Base-by-base conservation (phyloP, 2,797 vertebrate genomes). In the Pagetopsis macropterus region DNA sequence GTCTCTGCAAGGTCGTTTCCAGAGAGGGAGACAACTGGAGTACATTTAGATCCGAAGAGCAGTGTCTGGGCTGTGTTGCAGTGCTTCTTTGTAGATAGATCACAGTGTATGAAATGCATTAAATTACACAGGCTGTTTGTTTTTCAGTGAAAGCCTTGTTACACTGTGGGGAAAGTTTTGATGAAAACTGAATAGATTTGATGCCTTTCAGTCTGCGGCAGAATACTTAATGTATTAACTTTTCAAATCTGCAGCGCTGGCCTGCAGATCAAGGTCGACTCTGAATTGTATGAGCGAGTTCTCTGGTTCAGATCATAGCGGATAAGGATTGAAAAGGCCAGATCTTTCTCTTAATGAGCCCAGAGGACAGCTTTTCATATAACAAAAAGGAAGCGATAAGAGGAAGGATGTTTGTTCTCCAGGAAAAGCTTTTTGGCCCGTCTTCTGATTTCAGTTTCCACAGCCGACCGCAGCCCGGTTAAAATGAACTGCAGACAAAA, bases 401-500 rank as follows among this genome's bases (percentile, higher is more conserved):
- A 77, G 66, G 44, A 27, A 46, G 55, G 59, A 63, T 70, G 65
- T 73, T 63, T 84, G 70, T 77, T 84, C 66, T 78, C 33, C 15
- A 50, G 60, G 62, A 77, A 75, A 75, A 66, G 72, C 54, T 70
- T 78, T 37, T 65, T 77, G 67, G 67, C 71, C 52, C 7, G 10
- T 61, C 61, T 52, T 76, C 70, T 78, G 64, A 82, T 73, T 73
- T 76, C 44, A 11, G 51, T 49, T 78, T 81, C 76, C 70, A 75
- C 62, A 68, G 76, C 40, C 43, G 5, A 64, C 62, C 2, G 9
- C 68, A 57, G 50, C 51, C 56, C 59, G 63, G 66, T 74, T 79
- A 66, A 85, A 85, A 85, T 78, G 79, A 76, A 77, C 75, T 67
- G 76, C 77, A 73, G 75, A 78, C 70, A 79, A 55, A 79, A 81